Base-by-base conservation (phyloP, 1,140 invertebrate genomes). In the Proctacanthus coquilletti region DNA sequence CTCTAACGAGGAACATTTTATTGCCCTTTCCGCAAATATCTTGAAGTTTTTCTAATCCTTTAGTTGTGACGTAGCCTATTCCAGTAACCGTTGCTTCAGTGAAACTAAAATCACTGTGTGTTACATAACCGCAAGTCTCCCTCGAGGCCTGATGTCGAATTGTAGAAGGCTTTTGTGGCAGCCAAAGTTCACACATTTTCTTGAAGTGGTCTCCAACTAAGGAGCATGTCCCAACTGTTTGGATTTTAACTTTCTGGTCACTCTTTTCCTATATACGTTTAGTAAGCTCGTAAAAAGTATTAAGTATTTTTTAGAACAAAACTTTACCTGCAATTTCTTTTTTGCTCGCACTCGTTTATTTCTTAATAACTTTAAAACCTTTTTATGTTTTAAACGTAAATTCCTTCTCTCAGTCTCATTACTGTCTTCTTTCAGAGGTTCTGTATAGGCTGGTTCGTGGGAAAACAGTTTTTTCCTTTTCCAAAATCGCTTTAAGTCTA, bases 111-210 rank as follows among this genome's bases (percentile, higher is more conserved):
- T 68, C 70, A 18, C 79, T 81, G 42, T 71, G 60, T 25, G 62
- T 68, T 8, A 86, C 49, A 60, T 75, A 88, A 30, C 85, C 85
- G 45, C 85, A 72, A 3, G 80, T 63, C 55, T 78, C 64, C 46
- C 81, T 66, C 13, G 65, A 65, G 48, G 71, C 72, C 13, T 70
- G 68, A 34, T 70, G 47, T n/a, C 75, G 69, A 29, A 13, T 10
- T 55, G 58, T 45, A 19, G 48, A 38, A 8, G 41, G 21, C 39
- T 55, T 61, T 30, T 65, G 60, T 6, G 80, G 77, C 25, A 85
- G 48, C 73, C 77, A 84, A 3, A 84, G 51, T 29, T 71, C 59
- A 41, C 66, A 63, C 72, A 84, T 83, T 50, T 62, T 53, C 45
- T 66, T 52, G 2, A 63, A 60, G 43, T 81, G 74, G 32, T 70